These are phyloP conservation scores for Eurosta solidaginis DNA, from an alignment of 1,140 invertebrate genomes.

Conservation along the genomic window DNA sequence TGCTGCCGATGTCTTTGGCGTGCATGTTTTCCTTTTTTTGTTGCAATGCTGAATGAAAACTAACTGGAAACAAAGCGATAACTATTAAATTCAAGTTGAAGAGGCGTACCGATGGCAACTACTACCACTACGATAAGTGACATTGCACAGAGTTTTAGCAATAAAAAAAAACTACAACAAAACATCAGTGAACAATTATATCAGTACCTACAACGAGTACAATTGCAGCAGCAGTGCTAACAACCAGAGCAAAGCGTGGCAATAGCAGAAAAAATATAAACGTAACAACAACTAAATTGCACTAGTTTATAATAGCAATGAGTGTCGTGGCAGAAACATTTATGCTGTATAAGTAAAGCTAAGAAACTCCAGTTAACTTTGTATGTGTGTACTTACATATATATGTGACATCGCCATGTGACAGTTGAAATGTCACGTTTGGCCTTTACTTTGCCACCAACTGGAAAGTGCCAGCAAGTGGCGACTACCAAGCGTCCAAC, in stretches of 20 bases:
- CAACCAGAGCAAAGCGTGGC: neutral
- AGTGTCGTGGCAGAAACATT: neutral
- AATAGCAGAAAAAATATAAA: neutral
- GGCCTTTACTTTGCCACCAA: slow-evolving; percentile 19
- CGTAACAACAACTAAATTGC: slow-evolving; percentile 1
- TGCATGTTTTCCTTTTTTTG: too few species aligned
- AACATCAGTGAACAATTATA: neutral
- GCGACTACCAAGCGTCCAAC: neutral
- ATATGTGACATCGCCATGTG: neutral
- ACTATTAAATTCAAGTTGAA: slow-evolving; percentile 28
- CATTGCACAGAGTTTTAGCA: slow-evolving; percentile 28
- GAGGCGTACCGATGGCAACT: slow-evolving; percentile 19
- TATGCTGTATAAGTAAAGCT: neutral
- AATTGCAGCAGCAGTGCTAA: slow-evolving; percentile 15
- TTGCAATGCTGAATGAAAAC: neutral
- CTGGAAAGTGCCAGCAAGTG: neutral
- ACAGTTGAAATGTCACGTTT: slow-evolving; percentile 27
- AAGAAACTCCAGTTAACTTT: too few species aligned
- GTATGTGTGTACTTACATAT: neutral
- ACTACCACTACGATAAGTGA: neutral
- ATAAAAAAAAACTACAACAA: neutral
- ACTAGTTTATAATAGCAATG: neutral
- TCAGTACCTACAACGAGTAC: neutral
- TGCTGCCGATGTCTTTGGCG: neutral
- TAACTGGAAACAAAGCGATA: slow-evolving; percentile 11